Conservation (phyloP, 2,113 vertebrate species). For the Ophthalmolycus amberensis region DNA sequence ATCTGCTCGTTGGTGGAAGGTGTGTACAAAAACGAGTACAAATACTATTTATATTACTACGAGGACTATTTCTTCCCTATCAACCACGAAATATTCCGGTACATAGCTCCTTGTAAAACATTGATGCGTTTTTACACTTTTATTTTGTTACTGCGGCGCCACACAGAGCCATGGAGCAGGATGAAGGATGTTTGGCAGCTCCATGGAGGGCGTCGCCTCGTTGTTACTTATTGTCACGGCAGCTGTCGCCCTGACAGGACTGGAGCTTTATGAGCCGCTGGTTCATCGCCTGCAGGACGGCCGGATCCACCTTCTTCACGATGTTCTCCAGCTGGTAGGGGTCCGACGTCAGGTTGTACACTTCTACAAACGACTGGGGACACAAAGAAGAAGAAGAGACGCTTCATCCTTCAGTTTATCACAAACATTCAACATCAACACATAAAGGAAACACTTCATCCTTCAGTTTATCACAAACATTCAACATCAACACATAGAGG, state of each 20-base stretch:
- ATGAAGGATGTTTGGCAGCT: neutral
- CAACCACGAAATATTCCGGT: neutral
- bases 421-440: no score
- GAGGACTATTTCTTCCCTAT: neutral
- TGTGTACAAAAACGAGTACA: neutral
- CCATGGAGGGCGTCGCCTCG: neutral
- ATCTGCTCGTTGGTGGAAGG: neutral
- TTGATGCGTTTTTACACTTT: no score
- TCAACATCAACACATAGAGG: neutral
- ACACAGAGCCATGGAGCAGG: neutral
- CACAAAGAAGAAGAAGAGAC: neutral
- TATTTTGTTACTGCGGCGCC: no score
- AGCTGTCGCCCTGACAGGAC: constrained; percentile 80
- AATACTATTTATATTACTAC: neutral
- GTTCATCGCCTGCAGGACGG: constrained; percentile 84
- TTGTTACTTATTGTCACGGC: constrained; percentile 58
- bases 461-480: no score
- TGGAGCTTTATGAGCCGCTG: constrained; percentile 85
- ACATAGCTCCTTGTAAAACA: no score
- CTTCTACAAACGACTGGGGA: constrained; percentile 81
- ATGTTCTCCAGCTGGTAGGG: constrained; percentile 86
- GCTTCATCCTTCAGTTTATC: no score
- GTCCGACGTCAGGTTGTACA: constrained; percentile 84
- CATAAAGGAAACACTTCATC: no score
- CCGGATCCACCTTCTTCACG: constrained; percentile 83